Percentiles rank a stretch among this genome's conserved stretches.
Evolutionary conservation across 2,113 vertebrate genomes (phyloP).

Genomic region (Pithys albifrons): DNA sequence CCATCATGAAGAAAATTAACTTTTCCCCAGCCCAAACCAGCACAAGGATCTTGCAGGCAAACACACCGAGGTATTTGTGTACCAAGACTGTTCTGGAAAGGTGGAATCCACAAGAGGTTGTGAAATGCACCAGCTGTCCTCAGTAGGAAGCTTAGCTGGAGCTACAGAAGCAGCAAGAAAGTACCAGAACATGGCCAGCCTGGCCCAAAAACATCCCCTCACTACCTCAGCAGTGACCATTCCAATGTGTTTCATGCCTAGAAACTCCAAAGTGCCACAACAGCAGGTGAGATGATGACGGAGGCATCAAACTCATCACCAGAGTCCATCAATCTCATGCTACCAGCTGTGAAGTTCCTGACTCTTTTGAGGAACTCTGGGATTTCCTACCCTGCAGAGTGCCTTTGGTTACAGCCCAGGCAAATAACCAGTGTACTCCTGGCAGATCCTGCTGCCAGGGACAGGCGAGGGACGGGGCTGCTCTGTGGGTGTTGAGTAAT

Average conservation of each 20-base stretch:
- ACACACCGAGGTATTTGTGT: not conserved
- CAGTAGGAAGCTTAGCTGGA: not conserved
- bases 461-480: not conserved
- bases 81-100: not conserved
- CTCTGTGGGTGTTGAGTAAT: not conserved
- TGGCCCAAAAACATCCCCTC: not conserved
- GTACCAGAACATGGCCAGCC: not conserved
- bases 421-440: not conserved
- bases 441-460: not conserved
- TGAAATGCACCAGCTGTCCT: not conserved
- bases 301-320: not conserved
- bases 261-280: not conserved
- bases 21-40: not conserved
- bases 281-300: fast-evolving
- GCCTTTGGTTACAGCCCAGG: not conserved
- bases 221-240: not conserved
- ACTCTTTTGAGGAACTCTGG: not conserved
- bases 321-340: fast-evolving
- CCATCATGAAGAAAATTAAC: not conserved
- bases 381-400: not conserved
- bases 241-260: fast-evolving
- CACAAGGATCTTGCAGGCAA: not conserved
- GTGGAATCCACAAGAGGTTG: not conserved
- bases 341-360: not conserved
- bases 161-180: not conserved